Base-by-base conservation (phyloP, 2,888 invertebrate species). In the Lordiphosa fenestrarum region DNA sequence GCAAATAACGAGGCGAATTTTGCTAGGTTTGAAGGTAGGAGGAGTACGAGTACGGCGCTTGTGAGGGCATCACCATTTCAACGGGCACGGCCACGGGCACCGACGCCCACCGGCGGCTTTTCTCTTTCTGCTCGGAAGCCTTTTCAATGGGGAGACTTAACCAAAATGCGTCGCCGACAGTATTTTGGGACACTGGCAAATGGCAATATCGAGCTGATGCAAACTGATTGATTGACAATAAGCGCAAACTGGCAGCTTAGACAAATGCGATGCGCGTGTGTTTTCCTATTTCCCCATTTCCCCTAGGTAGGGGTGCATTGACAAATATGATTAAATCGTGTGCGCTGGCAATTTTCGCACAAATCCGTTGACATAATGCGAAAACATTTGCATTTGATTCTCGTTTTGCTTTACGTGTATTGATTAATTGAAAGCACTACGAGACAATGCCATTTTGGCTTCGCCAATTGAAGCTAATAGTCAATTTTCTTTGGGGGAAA, bases 171-270 rank as follows among this genome's bases (percentile, higher is more conserved):
- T 33, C 25, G 30, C 44, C 44, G 33, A 30, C 33, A 44, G 61
- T 56, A 55, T 62, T 65, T 65, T 15, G 13, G 21, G 15, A 7
- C n/a, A 33, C 19, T 30, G 12, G 6, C 33, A 38, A 59, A 39
- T 61, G 42, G 49, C 46, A 39, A 36, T 53, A 39, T 35, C 60
- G 23, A 38, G 51, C 47, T 41, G 47, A 64, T 59, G 51, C 42
- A 25, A 38, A 37, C 71, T 76, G 73, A 73, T 76, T 76, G 77
- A 73, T 73, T 76, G 70, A 67, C 73, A 76, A 73, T 62, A 70
- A 64, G 61, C 70, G 61, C 57, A 66, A 73, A 56, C 56, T 67
- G 73, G 50, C 66, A 54, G 64, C 56, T 63, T 60, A 67, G 73
- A 76, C 57, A 65, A 66, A 69, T 74, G 68, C 53, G 52, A 53